phyloP scores from a whole-genome alignment of 2,113 vertebrate species.

The Hippopotamus amphibius region DNA sequence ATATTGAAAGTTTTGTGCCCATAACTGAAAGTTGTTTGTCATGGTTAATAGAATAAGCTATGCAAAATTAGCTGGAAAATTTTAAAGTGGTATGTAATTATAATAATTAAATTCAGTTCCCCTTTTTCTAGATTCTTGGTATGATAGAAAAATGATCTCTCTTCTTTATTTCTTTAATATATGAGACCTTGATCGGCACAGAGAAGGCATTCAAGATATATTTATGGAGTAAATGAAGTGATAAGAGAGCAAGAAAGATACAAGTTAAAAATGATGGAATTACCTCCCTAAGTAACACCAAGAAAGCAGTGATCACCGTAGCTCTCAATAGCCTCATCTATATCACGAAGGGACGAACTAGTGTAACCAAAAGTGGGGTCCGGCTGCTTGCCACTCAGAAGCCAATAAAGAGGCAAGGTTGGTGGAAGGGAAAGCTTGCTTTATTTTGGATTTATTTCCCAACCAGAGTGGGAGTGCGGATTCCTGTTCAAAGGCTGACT shows the following conservation, averaged over 20 bases:
- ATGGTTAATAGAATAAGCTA: not conserved
- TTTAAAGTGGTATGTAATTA: not conserved
- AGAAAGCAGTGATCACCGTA: not conserved
- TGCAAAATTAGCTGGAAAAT: not conserved
- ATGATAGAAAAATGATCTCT: not conserved
- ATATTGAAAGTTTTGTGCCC: not conserved
- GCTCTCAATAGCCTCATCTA: not conserved
- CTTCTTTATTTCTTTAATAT: conserved; percentile 12
- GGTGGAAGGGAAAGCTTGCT: not conserved
- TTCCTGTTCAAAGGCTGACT: not conserved
- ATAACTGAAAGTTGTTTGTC: not conserved
- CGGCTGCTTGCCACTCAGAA: not conserved
- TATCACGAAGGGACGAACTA: not conserved
- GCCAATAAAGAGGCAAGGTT: not conserved
- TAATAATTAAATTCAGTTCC: not conserved
- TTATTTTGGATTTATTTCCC: not conserved
- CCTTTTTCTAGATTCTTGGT: not conserved
- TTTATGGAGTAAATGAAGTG: not conserved
- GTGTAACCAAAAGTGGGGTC: not conserved
- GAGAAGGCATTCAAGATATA: not conserved
- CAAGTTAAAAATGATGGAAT: not conserved
- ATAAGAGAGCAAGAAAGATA: not conserved
- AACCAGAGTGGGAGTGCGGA: not conserved
- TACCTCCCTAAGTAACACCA: not conserved
- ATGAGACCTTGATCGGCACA: not conserved